Conservation (phyloP, 1,140 invertebrate species). For the Pachypeltis micranthus region DNA sequence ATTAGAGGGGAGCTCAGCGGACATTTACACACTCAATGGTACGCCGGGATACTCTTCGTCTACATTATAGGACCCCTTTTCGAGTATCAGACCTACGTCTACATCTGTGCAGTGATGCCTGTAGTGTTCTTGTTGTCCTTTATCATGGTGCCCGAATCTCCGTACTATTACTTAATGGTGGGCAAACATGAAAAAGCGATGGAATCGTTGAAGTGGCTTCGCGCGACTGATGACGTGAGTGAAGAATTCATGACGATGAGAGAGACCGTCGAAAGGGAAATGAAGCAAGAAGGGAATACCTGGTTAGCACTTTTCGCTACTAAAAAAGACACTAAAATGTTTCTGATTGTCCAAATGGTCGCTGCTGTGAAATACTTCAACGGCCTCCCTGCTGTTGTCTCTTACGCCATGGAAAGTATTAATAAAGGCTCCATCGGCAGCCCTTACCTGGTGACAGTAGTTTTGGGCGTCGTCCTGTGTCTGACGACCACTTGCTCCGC, state of each 20-base stretch:
- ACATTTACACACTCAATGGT: background rate
- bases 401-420: slow-evolving; percentile 34
- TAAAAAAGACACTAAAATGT: slow-evolving; percentile 11
- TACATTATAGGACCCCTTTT: too few species aligned
- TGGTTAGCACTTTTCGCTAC: slow-evolving; percentile 19
- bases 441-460: slow-evolving; percentile 26
- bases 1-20: slow-evolving; percentile 21
- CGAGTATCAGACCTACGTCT: too few species aligned
- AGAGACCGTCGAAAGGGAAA: slow-evolving; percentile 17
- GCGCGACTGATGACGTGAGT: slow-evolving; percentile 18
- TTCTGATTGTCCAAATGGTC: slow-evolving; percentile 18
- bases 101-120: slow-evolving; percentile 42
- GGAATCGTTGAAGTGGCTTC: slow-evolving; percentile 21
- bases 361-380: slow-evolving; percentile 20
- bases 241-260: slow-evolving; percentile 20
- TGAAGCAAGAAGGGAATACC: slow-evolving; percentile 12
- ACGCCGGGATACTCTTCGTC: too few species aligned
- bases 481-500: slow-evolving; percentile 32
- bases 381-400: slow-evolving; percentile 18
- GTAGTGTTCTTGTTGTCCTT: slow-evolving; percentile 51
- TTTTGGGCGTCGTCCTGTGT: slow-evolving; percentile 32
- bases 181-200: slow-evolving; percentile 12
- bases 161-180: slow-evolving; percentile 22
- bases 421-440: slow-evolving; percentile 36
- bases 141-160: slow-evolving; percentile 46